A percentile compares a stretch with the other conserved stretches of the same genome.
phyloP scores from a whole-genome alignment of 2,113 vertebrate species.

The Istiophorus platypterus region DNA sequence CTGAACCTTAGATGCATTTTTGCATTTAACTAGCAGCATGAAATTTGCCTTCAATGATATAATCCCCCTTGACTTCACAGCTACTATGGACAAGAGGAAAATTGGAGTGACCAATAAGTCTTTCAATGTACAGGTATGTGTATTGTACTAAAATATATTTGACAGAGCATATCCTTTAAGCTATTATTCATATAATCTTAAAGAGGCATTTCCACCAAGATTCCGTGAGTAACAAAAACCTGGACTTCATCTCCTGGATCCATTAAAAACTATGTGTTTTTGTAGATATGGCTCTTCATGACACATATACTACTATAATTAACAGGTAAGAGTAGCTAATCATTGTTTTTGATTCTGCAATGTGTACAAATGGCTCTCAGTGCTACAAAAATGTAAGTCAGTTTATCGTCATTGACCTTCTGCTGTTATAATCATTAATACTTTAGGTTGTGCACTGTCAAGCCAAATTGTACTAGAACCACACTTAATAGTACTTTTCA shows the following conservation, averaged over 20 bases:
- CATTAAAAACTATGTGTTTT: neutral
- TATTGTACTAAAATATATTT: neutral
- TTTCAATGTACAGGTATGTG: neutral
- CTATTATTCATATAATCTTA: neutral
- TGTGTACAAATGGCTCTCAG: slow-evolving; percentile 13
- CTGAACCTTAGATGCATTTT: too few species aligned
- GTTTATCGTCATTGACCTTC: slow-evolving; percentile 3
- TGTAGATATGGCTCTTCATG: neutral
- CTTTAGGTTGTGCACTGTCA: neutral
- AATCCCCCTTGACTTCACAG: too few species aligned
- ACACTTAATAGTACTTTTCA: neutral
- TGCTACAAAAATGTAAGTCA: neutral
- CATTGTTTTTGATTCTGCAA: neutral
- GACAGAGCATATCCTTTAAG: neutral
- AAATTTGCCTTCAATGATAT: neutral
- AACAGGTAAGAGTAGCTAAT: neutral
- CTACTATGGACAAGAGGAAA: too few species aligned
- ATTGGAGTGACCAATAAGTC: too few species aligned
- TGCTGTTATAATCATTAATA: slow-evolving; percentile 11
- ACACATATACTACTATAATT: neutral
- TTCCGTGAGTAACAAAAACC: too few species aligned
- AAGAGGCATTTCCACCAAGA: too few species aligned
- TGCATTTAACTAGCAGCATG: neutral
- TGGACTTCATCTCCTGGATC: neutral
- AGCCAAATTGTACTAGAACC: neutral